Conservation (phyloP, 2,888 invertebrate species). For the Pediacus dermestoides region DNA sequence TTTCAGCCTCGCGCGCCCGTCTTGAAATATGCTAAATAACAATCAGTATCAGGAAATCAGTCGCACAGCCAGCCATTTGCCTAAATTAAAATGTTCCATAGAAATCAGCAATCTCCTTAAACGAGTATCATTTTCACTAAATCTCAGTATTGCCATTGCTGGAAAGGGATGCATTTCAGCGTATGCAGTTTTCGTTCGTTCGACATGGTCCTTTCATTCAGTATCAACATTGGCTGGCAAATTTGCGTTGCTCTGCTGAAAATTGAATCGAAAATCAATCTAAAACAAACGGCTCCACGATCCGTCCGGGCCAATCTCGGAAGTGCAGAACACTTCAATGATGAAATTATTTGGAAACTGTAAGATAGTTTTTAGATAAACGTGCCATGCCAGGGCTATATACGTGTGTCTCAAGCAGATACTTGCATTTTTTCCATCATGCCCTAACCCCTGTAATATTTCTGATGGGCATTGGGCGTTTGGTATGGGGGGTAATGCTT, state of each 20-base stretch:
- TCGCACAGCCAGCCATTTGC: too few relatives aligned
- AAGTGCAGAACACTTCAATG: constrained; percentile 42
- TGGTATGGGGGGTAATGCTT: neutral
- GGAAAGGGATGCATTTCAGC: constrained; percentile 22
- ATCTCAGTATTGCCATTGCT: constrained; percentile 14
- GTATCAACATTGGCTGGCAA: constrained; percentile 18
- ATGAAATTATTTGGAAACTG: constrained; percentile 44
- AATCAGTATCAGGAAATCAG: too few relatives aligned
- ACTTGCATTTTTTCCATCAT: too few relatives aligned
- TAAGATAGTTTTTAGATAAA: constrained; percentile 7
- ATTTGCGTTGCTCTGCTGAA: constrained; percentile 33
- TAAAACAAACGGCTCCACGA: constrained; percentile 30
- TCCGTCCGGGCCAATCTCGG: constrained; percentile 35
- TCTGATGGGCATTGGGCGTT: too few relatives aligned
- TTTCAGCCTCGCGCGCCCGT: too few relatives aligned
- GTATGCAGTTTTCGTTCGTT: constrained; percentile 21
- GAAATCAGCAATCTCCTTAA: too few relatives aligned
- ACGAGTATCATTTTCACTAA: constrained; percentile 16
- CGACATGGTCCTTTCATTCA: constrained; percentile 14
- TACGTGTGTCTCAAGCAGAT: too few relatives aligned
- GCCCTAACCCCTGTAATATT: too few relatives aligned
- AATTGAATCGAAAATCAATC: constrained; percentile 46
- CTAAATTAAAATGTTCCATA: too few relatives aligned
- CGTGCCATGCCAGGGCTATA: too few relatives aligned
- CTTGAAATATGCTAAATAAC: too few relatives aligned